These are phyloP conservation scores for Amiota communis DNA, from an alignment of 2,888 invertebrate species.

Conservation along the genomic window DNA sequence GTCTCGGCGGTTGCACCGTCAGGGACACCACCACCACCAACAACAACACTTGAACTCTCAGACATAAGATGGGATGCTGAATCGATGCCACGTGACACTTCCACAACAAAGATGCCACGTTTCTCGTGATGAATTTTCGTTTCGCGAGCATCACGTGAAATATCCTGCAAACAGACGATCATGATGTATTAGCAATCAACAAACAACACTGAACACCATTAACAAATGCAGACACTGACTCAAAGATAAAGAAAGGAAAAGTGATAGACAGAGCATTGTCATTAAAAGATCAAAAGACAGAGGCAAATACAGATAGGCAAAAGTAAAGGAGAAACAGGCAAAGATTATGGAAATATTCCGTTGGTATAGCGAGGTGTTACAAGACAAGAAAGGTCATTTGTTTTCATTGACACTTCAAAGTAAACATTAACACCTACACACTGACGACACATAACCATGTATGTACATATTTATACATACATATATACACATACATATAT, in stretches of 20 bases:
- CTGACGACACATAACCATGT: neutral
- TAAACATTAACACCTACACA: constrained; percentile 1
- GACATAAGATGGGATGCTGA: constrained; percentile 68
- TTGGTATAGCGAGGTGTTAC: neutral
- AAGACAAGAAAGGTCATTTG: neutral
- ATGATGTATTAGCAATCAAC: constrained; percentile 4
- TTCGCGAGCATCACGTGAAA: constrained; percentile 81
- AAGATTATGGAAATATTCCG: no score
- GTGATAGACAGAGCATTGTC: neutral
- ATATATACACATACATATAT: neutral
- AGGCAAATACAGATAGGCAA: neutral
- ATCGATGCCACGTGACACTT: constrained; percentile 76
- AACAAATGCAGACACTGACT: neutral
- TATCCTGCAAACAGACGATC: constrained; percentile 75
- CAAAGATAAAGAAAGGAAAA: neutral
- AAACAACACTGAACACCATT: constrained; percentile 13
- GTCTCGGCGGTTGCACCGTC: constrained; percentile 51
- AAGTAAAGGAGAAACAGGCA: neutral
- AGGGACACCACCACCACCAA: no score
- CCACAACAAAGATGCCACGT: constrained; percentile 84
- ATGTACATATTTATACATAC: neutral
- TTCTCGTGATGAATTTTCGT: constrained; percentile 83
- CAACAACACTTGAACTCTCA: constrained; percentile 43
- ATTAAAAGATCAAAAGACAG: neutral
- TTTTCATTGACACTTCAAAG: neutral